phyloP scores from a whole-genome alignment of 2,888 invertebrate genomes.

The Drosophila bunnanda region DNA sequence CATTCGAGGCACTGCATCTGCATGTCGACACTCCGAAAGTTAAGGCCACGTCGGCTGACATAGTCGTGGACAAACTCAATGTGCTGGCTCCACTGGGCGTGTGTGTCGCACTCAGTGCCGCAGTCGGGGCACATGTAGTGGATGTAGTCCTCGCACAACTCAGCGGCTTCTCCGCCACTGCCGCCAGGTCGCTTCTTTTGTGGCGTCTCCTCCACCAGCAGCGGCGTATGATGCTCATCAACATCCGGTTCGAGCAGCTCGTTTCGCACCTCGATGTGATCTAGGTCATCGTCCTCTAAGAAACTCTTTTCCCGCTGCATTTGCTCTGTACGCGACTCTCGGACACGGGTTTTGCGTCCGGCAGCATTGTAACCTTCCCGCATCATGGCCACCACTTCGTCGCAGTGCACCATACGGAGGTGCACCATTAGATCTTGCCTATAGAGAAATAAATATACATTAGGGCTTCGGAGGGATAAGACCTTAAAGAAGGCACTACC shows the following conservation, averaged over 20 bases:
- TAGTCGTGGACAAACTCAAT: constrained; percentile 81
- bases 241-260: constrained; percentile 62
- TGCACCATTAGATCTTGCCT: constrained; percentile 82
- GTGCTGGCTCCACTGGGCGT: constrained; percentile 79
- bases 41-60: constrained; percentile 74
- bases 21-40: constrained; percentile 74
- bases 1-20: constrained; percentile 79
- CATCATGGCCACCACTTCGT: constrained; percentile 74
- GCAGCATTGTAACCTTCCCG: constrained; percentile 55
- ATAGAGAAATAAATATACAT: not conserved
- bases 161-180: constrained; percentile 27
- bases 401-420: constrained; percentile 77
- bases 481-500: not conserved
- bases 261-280: constrained; percentile 67
- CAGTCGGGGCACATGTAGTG: constrained; percentile 81
- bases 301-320: constrained; percentile 17
- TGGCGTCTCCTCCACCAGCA: not conserved
- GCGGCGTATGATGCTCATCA: constrained; percentile 26
- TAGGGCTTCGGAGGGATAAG: not conserved
- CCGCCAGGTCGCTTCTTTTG: constrained; percentile 11
- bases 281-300: constrained; percentile 37
- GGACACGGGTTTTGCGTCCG: constrained; percentile 67
- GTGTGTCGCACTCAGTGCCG: constrained; percentile 75
- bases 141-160: constrained; percentile 78
- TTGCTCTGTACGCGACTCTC: constrained; percentile 63